Conservation (phyloP, 1,140 invertebrate genomes). For the Drosophila sturtevanti region DNA sequence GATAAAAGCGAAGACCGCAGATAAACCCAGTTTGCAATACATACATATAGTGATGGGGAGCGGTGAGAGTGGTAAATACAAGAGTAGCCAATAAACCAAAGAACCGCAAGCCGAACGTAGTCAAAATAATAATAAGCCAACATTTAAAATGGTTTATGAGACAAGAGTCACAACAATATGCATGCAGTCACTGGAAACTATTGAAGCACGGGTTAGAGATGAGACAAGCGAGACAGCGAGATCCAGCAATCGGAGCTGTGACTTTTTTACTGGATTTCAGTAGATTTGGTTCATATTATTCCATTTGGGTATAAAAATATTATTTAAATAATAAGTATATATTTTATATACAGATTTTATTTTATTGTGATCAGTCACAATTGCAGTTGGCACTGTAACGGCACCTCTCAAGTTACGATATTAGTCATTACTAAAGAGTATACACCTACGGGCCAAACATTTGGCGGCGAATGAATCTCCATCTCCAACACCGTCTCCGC, state of each 20-base stretch:
- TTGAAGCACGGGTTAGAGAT: constrained; percentile 2
- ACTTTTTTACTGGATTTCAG: too few species aligned
- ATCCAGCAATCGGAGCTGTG: too few species aligned
- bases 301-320: too few species aligned
- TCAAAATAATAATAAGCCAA: constrained; percentile 78
- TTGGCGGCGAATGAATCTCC: neutral
- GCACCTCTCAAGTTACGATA: constrained; percentile 4
- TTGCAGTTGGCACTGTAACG: too few species aligned
- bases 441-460: constrained; percentile 52
- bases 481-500: neutral
- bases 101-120: constrained; percentile 70
- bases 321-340: too few species aligned
- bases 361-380: too few species aligned
- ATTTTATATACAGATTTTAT: too few species aligned
- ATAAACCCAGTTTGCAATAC: constrained; percentile 60
- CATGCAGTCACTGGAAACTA: neutral
- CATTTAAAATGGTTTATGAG: constrained; percentile 76
- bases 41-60: constrained; percentile 6
- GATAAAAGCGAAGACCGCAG: constrained; percentile 61
- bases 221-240: neutral
- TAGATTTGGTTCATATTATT: too few species aligned
- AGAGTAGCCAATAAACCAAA: constrained; percentile 61
- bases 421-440: constrained; percentile 36
- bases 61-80: constrained; percentile 34
- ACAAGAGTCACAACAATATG: constrained; percentile 36